Evolutionary conservation across 2,113 vertebrate genomes (phyloP).

Genomic region (Cynopterus brachyotis): DNA sequence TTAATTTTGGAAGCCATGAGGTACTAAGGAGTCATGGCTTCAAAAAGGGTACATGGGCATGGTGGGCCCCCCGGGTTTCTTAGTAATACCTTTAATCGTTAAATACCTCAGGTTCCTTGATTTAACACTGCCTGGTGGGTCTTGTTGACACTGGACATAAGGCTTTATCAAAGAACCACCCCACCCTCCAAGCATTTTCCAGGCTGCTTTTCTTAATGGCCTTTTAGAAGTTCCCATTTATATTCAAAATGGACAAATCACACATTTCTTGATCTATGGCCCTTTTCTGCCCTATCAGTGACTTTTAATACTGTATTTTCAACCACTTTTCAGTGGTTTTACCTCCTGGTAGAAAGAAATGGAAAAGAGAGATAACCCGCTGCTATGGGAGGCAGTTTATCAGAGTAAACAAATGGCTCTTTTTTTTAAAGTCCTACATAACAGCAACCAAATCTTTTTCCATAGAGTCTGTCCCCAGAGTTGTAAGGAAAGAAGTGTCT

Average conservation of each 20-base stretch:
- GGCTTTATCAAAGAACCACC: constrained; percentile 1
- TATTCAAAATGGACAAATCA: constrained; percentile 27
- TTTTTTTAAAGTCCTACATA: not conserved
- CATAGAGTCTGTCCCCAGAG: not conserved
- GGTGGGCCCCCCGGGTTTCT: not conserved
- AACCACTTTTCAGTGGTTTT: constrained; percentile 1
- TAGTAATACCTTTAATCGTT: not conserved
- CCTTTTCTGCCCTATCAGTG: not conserved
- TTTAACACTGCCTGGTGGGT: not conserved
- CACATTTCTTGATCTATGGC: constrained; percentile 16
- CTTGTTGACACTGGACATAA: not conserved
- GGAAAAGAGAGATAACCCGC: not conserved
- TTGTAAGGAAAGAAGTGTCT: not conserved
- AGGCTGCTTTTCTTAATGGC: constrained; percentile 4
- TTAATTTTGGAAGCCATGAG: not conserved
- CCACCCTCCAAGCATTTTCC: not conserved
- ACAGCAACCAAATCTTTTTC: not conserved
- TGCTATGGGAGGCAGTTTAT: constrained; percentile 17
- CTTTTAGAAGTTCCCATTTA: constrained; percentile 42
- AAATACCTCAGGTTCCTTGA: not conserved
- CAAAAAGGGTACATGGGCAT: not conserved
- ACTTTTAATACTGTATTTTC: constrained; percentile 40
- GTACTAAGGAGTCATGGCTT: not conserved
- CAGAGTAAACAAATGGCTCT: constrained; percentile 42
- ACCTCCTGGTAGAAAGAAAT: constrained; percentile 35